Evolutionary conservation across 2,888 invertebrate species (phyloP), one percentile per base, ranked within the genome.

Genomic region (Ophion ventricosus): DNA sequence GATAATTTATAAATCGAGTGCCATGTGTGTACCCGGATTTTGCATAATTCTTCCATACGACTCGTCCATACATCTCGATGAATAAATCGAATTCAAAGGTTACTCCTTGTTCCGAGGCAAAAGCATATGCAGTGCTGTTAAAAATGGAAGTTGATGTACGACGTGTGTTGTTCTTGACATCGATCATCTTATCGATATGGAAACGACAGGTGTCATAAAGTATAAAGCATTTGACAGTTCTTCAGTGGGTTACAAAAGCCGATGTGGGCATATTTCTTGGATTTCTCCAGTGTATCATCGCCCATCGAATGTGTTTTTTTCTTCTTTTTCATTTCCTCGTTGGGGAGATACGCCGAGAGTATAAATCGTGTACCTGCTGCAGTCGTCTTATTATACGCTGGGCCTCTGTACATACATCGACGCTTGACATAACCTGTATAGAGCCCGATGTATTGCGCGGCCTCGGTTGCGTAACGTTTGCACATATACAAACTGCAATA

Each of bases 191-290:
- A 82, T 82, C 80, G 83, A 76, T 76, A 23, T 49, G 11, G 26
- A 20, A 70, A 25, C 59, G 75, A 67, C 83, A 83, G 76, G 76
- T 80, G 80, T 83, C 80, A 76, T 83, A 83, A 83, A 83, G 64
- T 49, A 83, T 76, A 29, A 61, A 17, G 78, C 17, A 72, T 83
- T 76, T 61, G 83, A 83, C 76, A 73, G 83, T 35, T 80, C 72
- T 80, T 57, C n/a, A 66, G 75, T 80, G 80, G 79, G 75, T 63
- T 76, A 72, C 11, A 14, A 72, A 57, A 70, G 26, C 43, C 56
- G 78, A 59, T n/a, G 83, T 76, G 83, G 76, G 83, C 56, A 70
- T 72, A 49, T 35, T 76, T 64, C 70, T 57, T 4, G 56, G 56
- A 69, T 56, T 70, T 11, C 23, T 29, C 64, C 49, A 23, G 29